These are phyloP conservation scores for Lineus longissimus DNA, from an alignment of 1,140 invertebrate species.

Conservation along the genomic window DNA sequence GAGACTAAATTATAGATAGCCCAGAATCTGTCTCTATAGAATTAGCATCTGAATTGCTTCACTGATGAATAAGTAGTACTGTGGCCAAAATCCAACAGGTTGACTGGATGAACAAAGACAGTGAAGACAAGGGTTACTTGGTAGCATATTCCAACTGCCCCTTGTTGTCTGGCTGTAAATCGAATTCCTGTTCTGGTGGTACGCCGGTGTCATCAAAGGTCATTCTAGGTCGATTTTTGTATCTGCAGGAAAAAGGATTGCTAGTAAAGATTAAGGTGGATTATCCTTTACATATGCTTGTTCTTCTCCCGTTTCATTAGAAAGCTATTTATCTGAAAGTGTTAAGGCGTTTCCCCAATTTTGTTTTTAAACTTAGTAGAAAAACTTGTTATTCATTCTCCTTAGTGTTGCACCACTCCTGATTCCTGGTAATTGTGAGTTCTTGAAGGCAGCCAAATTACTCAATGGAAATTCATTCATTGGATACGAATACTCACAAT, in stretches of 20 bases:
- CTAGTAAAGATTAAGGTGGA: too few relatives aligned
- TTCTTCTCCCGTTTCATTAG: too few relatives aligned
- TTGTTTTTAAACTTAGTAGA: not conserved
- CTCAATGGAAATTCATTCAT: not conserved
- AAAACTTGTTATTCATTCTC: not conserved
- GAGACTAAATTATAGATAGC: too few relatives aligned
- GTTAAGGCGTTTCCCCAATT: too few relatives aligned
- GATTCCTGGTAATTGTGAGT: conserved; percentile 1
- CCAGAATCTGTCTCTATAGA: too few relatives aligned
- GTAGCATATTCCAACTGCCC: conserved; percentile 83
- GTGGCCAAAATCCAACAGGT: too few relatives aligned
- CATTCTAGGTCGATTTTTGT: conserved; percentile 88
- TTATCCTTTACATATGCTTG: too few relatives aligned
- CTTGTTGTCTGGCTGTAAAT: conserved; percentile 71
- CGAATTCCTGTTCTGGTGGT: conserved; percentile 85
- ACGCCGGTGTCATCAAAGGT: conserved; percentile 79
- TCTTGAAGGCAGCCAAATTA: not conserved
- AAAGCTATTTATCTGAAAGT: too few relatives aligned
- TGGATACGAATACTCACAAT: conserved; percentile 65
- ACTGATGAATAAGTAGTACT: too few relatives aligned
- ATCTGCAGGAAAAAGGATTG: conserved; percentile 62
- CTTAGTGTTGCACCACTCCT: not conserved
- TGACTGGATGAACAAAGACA: too few relatives aligned
- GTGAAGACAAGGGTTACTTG: conserved; percentile 76
- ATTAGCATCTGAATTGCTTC: too few relatives aligned